Conservation (phyloP, 2,113 vertebrate species). For the Prietella phreatophila region DNA sequence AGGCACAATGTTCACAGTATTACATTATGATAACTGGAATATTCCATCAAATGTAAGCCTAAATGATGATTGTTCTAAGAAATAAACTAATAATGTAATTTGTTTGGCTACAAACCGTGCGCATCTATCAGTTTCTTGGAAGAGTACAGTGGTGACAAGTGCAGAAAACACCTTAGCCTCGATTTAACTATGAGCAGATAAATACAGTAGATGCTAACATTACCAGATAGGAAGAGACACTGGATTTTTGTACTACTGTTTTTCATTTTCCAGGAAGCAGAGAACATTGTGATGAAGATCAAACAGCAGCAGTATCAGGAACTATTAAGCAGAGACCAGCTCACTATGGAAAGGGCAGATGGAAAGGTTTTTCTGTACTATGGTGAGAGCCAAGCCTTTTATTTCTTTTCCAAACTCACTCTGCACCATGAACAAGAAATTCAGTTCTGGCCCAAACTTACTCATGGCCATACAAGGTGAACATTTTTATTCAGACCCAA, state of each 20-base stretch:
- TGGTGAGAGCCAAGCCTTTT: slow-evolving; percentile 69
- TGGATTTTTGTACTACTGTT: slow-evolving; percentile 53
- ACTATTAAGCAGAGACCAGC: slow-evolving; percentile 86
- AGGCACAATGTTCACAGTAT: background rate
- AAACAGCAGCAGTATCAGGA: slow-evolving; percentile 91
- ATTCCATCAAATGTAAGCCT: background rate
- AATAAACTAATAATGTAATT: background rate
- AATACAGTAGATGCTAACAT: slow-evolving; percentile 43
- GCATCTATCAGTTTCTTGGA: background rate
- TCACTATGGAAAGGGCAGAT: slow-evolving; percentile 81
- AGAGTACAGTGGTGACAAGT: background rate
- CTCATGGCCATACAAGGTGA: background rate
- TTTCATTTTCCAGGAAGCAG: slow-evolving; percentile 84
- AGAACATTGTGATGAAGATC: slow-evolving; percentile 91
- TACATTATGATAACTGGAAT: background rate
- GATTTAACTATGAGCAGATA: slow-evolving; percentile 32
- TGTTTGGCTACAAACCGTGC: background rate
- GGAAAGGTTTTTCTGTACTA: slow-evolving; percentile 90
- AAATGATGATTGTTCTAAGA: background rate
- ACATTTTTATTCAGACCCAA: background rate
- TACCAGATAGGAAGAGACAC: slow-evolving; percentile 56
- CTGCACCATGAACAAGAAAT: background rate
- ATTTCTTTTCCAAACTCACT: background rate
- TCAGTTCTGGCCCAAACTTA: background rate
- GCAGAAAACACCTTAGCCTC: slow-evolving; percentile 16